Evolutionary conservation across 2,113 vertebrate genomes (phyloP).

Genomic region (Chlorocebus sabaeus): DNA sequence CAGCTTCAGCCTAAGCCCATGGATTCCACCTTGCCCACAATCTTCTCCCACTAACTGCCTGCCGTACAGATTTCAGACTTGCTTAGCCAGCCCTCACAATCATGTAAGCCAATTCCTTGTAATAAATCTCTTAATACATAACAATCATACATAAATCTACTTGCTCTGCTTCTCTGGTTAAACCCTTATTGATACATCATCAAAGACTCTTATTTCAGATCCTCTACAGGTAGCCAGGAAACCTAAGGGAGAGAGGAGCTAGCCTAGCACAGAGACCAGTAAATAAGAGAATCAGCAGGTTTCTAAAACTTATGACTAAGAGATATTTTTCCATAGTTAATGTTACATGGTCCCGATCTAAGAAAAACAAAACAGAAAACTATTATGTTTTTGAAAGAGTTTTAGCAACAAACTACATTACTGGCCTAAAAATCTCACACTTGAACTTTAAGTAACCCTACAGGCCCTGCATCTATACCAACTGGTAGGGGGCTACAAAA

Average conservation of each 20-base stretch:
- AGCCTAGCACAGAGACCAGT: neutral
- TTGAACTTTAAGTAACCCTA: neutral
- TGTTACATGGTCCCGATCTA: neutral
- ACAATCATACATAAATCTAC: neutral
- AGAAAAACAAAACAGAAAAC: neutral
- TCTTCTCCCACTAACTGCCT: neutral
- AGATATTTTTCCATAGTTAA: neutral
- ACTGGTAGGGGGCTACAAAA: neutral
- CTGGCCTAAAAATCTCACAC: neutral
- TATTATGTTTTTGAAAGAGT: neutral
- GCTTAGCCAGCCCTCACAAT: neutral
- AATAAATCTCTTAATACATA: neutral
- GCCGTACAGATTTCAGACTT: neutral
- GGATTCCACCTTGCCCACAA: neutral
- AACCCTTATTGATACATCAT: neutral
- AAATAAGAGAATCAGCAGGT: neutral
- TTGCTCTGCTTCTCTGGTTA: conserved; percentile 12
- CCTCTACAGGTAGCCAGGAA: neutral
- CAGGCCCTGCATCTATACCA: neutral
- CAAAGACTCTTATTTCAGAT: neutral
- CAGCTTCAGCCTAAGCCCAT: neutral
- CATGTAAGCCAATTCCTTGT: neutral
- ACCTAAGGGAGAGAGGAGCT: neutral
- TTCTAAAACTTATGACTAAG: neutral
- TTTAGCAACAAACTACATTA: conserved; percentile 22